phyloP scores from a whole-genome alignment of 2,113 vertebrate genomes.

The Eulemur rufifrons region DNA sequence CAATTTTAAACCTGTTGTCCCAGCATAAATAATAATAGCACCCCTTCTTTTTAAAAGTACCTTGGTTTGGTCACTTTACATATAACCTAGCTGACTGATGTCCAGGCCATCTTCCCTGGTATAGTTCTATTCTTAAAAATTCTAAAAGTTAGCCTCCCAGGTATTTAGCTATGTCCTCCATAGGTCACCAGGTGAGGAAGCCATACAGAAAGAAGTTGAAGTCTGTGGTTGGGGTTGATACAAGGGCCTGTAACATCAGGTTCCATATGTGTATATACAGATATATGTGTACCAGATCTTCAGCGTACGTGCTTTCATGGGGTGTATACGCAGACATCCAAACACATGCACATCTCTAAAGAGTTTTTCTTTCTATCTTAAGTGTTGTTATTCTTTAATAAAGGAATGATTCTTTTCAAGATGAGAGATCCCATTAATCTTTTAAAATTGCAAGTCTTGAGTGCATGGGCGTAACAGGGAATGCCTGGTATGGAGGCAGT shows the following conservation, averaged over 20 bases:
- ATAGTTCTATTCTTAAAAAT: background rate
- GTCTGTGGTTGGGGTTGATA: background rate
- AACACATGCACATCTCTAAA: background rate
- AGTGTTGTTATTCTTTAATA: background rate
- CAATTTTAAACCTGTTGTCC: background rate
- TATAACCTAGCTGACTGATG: background rate
- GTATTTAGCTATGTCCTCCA: background rate
- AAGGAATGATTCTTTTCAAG: slow-evolving; percentile 35
- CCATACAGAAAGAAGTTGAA: background rate
- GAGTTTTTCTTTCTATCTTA: background rate
- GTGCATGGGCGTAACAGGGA: background rate
- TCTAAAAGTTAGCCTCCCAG: background rate
- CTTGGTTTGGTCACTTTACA: background rate
- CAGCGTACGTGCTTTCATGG: background rate
- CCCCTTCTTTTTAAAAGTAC: background rate
- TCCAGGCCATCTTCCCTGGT: background rate
- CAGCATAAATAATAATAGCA: background rate
- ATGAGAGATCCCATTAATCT: background rate
- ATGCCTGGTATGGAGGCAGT: background rate
- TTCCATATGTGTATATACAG: background rate
- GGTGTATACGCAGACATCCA: background rate
- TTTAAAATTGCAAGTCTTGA: background rate
- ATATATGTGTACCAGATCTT: background rate
- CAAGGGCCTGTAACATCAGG: background rate
- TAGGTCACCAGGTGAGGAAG: background rate